Percentiles rank a stretch among this genome's conserved stretches.
These are phyloP conservation scores for Drosophila anomelani DNA, from an alignment of 2,888 invertebrate genomes.

Conservation along the genomic window DNA sequence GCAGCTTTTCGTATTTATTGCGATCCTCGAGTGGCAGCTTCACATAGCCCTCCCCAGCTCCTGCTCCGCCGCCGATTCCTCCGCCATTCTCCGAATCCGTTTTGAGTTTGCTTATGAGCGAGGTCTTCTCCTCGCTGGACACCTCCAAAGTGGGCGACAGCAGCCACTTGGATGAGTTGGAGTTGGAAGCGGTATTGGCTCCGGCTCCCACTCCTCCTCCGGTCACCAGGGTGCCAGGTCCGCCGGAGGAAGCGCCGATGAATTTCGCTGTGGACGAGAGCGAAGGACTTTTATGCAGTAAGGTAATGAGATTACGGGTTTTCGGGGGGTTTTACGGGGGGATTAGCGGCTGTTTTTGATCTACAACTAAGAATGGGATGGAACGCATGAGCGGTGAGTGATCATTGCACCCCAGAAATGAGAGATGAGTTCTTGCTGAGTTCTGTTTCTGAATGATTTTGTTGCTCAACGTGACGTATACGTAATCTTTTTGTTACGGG, in stretches of 20 bases:
- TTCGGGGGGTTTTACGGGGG: conserved; percentile 39
- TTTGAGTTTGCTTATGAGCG: conserved; percentile 81
- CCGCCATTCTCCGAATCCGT: conserved; percentile 77
- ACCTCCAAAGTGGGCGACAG: conserved; percentile 84
- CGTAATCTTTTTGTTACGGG: conserved; percentile 19
- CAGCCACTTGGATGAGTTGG: conserved; percentile 84
- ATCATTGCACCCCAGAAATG: conserved; percentile 31
- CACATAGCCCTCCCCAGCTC: conserved; percentile 85
- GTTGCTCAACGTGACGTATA: conserved; percentile 37
- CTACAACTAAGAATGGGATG: conserved; percentile 49
- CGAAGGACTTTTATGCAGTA: conserved; percentile 85
- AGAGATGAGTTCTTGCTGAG: background rate
- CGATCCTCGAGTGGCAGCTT: conserved; percentile 89
- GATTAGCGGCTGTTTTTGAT: conserved; percentile 37
- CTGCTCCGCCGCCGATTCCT: conserved; percentile 62
- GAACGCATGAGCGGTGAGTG: conserved; percentile 3
- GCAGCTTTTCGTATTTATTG: conserved; percentile 91
- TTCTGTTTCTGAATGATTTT: conserved; percentile 12
- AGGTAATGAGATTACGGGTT: conserved; percentile 77
- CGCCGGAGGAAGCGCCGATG: conserved; percentile 64
- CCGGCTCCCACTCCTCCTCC: conserved; percentile 9
- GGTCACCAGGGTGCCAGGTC: conserved; percentile 35
- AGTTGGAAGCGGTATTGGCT: conserved; percentile 68
- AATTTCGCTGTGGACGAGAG: conserved; percentile 81
- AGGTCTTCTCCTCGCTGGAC: conserved; percentile 83